Conservation (phyloP, 2,888 invertebrate species). For the Lymantria monacha region DNA sequence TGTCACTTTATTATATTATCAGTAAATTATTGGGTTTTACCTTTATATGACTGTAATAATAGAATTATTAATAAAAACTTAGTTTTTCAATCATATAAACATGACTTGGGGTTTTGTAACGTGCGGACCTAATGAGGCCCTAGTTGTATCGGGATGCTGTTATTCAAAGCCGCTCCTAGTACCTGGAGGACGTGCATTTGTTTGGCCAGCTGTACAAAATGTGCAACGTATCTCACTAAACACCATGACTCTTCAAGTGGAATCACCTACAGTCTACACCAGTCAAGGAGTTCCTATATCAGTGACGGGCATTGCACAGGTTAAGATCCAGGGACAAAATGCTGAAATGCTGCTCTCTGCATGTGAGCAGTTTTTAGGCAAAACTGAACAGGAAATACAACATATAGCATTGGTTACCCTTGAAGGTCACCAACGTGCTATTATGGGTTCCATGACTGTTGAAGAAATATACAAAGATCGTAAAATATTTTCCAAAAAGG, state of each 20-base stretch:
- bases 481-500: conserved; percentile 96
- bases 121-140: conserved; percentile 96
- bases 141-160: conserved; percentile 93
- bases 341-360: conserved; percentile 95
- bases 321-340: conserved; percentile 94
- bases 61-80: conserved; percentile 24
- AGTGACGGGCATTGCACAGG: conserved; percentile 98
- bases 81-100: conserved; percentile 32
- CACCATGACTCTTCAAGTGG: conserved; percentile 98
- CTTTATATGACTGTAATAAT: conserved; percentile 40
- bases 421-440: conserved; percentile 96
- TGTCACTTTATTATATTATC: conserved; percentile 15
- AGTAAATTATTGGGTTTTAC: conserved; percentile 16
- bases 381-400: conserved; percentile 93
- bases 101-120: conserved; percentile 96
- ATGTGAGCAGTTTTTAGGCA: conserved; percentile 96
- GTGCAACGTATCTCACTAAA: conserved; percentile 96
- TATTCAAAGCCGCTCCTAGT: conserved; percentile 95
- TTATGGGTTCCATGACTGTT: conserved; percentile 98
- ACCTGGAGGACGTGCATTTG: conserved; percentile 98
- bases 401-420: conserved; percentile 95
- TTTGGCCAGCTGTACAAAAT: conserved; percentile 95
- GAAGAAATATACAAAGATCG: conserved; percentile 98
- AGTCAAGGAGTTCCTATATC: conserved; percentile 98
- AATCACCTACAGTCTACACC: conserved; percentile 97